Evolutionary conservation across 2,113 vertebrate species (phyloP), one percentile per base, ranked within the genome.

Genomic region (Rhipidura dahli): DNA sequence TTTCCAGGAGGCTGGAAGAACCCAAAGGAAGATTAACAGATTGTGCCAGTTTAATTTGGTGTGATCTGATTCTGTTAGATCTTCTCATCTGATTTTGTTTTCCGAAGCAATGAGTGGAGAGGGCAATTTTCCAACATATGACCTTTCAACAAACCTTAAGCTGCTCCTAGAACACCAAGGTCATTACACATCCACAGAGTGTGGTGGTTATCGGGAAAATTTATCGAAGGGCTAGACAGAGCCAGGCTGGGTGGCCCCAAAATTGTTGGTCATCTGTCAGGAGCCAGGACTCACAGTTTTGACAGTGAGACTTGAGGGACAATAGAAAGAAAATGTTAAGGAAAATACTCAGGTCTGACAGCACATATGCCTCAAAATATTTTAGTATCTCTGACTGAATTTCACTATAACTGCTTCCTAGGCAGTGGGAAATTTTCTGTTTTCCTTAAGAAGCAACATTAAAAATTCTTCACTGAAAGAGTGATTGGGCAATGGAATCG

Each of bases 41-140:
- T 89, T 75, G 54, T 37, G 19, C 60, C 63, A 40, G 30, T 72
- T 95, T 90, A 90, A 84, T 80, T 93, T 88, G 35, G 50, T 83
- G 57, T 0, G 54, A 88, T 88, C 84, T 95, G 82, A 79, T 85
- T 90, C 68, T 54, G 13, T 50, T 49, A 93, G 77, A 96, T 93
- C 71, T 96, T 86, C 89, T 96, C 72, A 90, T 66, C 86, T 75
- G 76, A 93, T 96, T 90, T 89, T 1, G 2, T 75, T 90, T 91
- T 88, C 70, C 0, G 1, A 86, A 95, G 86, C 70, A 51, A 8
- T 51, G 35, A 83, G n/a, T 53, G 44, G 71, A 83, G 60, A 92
- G 53, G 53, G 60, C 39, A 92, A 33, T 87, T 95, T 93, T 93
- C 92, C 79, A 94, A 24, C 9, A 15, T 51, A 11, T 70, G 81